Evolutionary conservation across 2,888 invertebrate genomes (phyloP).

Genomic region (Amphipoea lucens): DNA sequence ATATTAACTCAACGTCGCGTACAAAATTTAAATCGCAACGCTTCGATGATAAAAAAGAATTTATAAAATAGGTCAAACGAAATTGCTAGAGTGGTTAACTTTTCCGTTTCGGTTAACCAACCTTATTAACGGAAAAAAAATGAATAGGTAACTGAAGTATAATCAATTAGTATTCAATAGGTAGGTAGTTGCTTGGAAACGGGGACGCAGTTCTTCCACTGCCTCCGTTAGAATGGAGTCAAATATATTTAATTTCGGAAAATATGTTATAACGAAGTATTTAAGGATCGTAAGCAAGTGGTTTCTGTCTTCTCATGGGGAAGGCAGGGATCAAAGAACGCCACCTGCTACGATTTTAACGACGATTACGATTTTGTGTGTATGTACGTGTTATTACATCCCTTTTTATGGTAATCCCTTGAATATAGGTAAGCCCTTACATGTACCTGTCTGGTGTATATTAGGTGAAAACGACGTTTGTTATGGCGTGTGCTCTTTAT

Average conservation of each 20-base stretch:
- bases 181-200: slow-evolving; percentile 3
- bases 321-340: neutral
- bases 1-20: slow-evolving; percentile 14
- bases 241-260: neutral
- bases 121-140: slow-evolving; percentile 20
- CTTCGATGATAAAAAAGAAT: slow-evolving; percentile 9
- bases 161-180: slow-evolving; percentile 38
- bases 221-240: neutral
- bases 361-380: too few relatives aligned
- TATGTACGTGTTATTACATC: neutral
- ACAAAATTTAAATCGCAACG: slow-evolving; percentile 14
- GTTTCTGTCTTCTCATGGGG: neutral
- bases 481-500: neutral
- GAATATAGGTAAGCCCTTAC: neutral
- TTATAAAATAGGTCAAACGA: slow-evolving; percentile 33
- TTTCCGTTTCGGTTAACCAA: neutral
- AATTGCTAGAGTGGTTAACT: slow-evolving; percentile 23
- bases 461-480: neutral
- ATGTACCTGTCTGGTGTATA: neutral
- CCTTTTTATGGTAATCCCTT: neutral
- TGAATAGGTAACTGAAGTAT: slow-evolving; percentile 8
- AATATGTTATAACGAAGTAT: neutral
- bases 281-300: neutral
- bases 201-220: slow-evolving; percentile 3
- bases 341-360: neutral